A percentile compares a stretch with the other conserved stretches of the same genome.
Evolutionary conservation across 1,140 invertebrate genomes (phyloP).

Genomic region (Semibalanus balanoides): DNA sequence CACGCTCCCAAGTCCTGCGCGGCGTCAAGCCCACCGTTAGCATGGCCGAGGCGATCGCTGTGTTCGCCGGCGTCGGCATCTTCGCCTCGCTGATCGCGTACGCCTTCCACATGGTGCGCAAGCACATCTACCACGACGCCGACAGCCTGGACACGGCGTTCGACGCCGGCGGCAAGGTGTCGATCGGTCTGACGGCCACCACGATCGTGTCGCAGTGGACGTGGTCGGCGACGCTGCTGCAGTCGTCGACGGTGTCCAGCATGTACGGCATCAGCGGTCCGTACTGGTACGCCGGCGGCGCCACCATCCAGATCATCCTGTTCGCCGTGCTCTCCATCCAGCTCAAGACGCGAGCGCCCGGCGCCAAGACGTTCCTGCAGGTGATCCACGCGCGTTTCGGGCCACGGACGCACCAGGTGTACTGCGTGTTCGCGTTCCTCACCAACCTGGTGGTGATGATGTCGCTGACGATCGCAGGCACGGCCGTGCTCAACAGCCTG

Average conservation of each 20-base stretch:
- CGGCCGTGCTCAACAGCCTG: conserved; percentile 18
- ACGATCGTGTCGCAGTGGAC: conserved; percentile 36
- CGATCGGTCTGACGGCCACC: conserved; percentile 29
- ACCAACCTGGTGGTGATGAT: conserved; percentile 32
- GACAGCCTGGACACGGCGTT: conserved; percentile 31
- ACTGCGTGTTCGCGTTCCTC: conserved; percentile 29
- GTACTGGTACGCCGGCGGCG: conserved; percentile 34
- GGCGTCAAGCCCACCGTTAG: conserved; percentile 24
- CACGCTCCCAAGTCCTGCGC: too few relatives aligned
- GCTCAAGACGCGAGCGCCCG: conserved; percentile 30
- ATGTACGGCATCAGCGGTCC: conserved; percentile 33
- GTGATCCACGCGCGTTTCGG: conserved; percentile 32
- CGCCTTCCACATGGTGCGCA: conserved; percentile 22
- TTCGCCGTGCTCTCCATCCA: conserved; percentile 32
- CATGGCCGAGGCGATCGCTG: conserved; percentile 22
- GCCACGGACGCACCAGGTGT: conserved; percentile 27
- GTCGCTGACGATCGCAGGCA: conserved; percentile 30
- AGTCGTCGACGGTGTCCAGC: conserved; percentile 30
- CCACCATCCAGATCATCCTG: conserved; percentile 31
- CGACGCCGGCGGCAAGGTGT: conserved; percentile 33
- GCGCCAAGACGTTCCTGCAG: conserved; percentile 32
- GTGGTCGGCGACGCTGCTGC: conserved; percentile 34
- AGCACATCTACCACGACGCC: conserved; percentile 26
- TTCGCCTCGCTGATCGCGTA: conserved; percentile 23
- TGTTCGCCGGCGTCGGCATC: conserved; percentile 23